Conservation (phyloP, 2,888 invertebrate species). For the Leptopterna dolabrata region DNA sequence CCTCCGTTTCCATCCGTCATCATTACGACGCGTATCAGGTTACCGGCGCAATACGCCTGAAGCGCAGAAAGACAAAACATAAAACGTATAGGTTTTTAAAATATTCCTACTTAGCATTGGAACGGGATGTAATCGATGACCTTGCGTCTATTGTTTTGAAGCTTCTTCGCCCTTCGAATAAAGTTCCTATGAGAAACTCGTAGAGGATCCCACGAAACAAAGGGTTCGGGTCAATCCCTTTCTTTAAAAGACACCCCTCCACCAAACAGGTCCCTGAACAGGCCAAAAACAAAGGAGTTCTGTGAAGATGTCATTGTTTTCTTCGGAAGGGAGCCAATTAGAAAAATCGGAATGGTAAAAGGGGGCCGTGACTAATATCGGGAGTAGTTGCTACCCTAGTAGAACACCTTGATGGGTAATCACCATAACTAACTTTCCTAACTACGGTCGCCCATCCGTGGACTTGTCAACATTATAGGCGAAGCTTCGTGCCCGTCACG, state of each 20-base stretch:
- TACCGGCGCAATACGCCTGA: neutral
- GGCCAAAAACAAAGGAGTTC: neutral
- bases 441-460: neutral
- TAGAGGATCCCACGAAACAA: neutral
- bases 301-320: neutral
- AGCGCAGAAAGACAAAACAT: neutral
- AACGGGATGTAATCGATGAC: neutral
- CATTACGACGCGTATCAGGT: neutral
- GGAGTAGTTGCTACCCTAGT: neutral
- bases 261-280: neutral
- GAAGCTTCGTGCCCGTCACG: too few relatives aligned
- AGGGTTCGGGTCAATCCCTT: neutral
- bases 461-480: neutral
- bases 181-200: neutral
- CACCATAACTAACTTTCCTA: neutral
- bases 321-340: neutral
- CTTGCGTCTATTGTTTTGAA: neutral
- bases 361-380: neutral
- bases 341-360: neutral
- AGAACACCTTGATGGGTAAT: neutral
- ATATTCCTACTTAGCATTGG: neutral
- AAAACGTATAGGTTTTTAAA: neutral
- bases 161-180: neutral
- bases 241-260: neutral
- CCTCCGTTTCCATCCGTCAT: neutral